phyloP scores from a whole-genome alignment of 1,140 invertebrate species.

The Thereuonema tuberculata region DNA sequence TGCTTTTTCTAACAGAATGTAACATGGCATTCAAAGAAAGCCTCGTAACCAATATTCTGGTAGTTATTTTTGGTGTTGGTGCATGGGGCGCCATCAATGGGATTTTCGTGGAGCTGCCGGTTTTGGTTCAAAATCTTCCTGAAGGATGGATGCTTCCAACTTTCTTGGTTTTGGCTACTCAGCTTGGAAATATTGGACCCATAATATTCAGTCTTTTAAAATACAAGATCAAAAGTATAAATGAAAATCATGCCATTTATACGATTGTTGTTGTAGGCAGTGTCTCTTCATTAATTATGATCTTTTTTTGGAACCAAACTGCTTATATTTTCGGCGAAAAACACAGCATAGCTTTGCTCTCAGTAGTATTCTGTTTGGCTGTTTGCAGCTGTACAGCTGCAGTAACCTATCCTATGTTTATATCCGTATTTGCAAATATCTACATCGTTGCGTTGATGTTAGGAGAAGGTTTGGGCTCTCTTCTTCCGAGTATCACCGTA shows the following conservation, averaged over 20 bases:
- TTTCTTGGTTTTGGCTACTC: slow-evolving; percentile 66
- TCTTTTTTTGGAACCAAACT: slow-evolving; percentile 56
- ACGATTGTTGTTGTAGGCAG: slow-evolving; percentile 46
- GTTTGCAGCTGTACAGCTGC: slow-evolving; percentile 85
- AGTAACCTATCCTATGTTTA: slow-evolving; percentile 77
- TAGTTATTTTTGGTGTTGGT: slow-evolving; percentile 65
- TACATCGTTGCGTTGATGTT: slow-evolving; percentile 53
- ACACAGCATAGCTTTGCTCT: slow-evolving; percentile 56
- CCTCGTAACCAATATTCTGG: too few species aligned
- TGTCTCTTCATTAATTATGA: slow-evolving; percentile 48
- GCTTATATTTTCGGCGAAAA: slow-evolving; percentile 39
- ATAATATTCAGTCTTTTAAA: slow-evolving; percentile 43
- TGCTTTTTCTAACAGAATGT: too few species aligned
- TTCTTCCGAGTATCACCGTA: slow-evolving; percentile 70
- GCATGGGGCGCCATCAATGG: slow-evolving; percentile 85
- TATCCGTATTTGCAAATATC: slow-evolving; percentile 60
- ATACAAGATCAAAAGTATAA: slow-evolving; percentile 35
- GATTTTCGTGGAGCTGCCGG: slow-evolving; percentile 74
- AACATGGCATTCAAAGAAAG: too few species aligned
- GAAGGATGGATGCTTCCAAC: slow-evolving; percentile 81
- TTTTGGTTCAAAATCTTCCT: slow-evolving; percentile 61
- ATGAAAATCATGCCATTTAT: slow-evolving; percentile 50
- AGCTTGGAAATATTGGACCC: slow-evolving; percentile 71
- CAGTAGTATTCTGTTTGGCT: slow-evolving; percentile 62
- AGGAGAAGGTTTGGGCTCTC: slow-evolving; percentile 71